These are phyloP conservation scores for Pipa parva DNA, from an alignment of 2,113 vertebrate species.

Conservation along the genomic window DNA sequence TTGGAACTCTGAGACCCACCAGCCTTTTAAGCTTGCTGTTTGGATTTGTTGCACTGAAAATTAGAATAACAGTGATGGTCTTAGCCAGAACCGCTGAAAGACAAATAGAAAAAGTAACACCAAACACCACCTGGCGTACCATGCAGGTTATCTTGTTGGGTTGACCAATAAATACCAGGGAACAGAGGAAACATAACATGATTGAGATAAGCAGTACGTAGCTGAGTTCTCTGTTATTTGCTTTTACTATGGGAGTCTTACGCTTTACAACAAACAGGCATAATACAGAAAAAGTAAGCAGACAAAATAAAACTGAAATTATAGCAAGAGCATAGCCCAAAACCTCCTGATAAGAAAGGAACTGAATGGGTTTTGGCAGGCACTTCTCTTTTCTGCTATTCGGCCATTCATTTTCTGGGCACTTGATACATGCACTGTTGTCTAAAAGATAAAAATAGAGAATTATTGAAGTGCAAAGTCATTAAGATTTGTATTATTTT, in stretches of 20 bases:
- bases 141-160: conserved; percentile 15
- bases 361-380: conserved; percentile 14
- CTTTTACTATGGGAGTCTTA: conserved; percentile 26
- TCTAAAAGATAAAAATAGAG: not conserved
- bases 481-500: no score
- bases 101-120: conserved; percentile 13
- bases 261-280: conserved; percentile 6
- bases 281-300: conserved; percentile 17
- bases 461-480: no score
- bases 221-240: conserved; percentile 31
- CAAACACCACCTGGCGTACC: conserved; percentile 24
- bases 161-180: conserved; percentile 22
- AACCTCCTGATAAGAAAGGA: conserved; percentile 22
- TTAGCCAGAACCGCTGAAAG: conserved; percentile 35
- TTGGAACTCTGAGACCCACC: conserved; percentile 36
- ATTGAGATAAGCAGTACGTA: conserved; percentile 24
- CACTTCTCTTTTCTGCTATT: conserved; percentile 12
- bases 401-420: conserved; percentile 28
- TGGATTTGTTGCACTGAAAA: conserved; percentile 36
- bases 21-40: conserved; percentile 20
- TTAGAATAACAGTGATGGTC: conserved; percentile 28
- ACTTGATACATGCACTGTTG: conserved; percentile 13
- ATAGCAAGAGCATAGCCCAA: conserved; percentile 5
- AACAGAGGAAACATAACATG: conserved; percentile 37
- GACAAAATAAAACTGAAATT: not conserved